Conservation (phyloP, 1,140 invertebrate species). For the Pseudomyrmex sp. region DNA sequence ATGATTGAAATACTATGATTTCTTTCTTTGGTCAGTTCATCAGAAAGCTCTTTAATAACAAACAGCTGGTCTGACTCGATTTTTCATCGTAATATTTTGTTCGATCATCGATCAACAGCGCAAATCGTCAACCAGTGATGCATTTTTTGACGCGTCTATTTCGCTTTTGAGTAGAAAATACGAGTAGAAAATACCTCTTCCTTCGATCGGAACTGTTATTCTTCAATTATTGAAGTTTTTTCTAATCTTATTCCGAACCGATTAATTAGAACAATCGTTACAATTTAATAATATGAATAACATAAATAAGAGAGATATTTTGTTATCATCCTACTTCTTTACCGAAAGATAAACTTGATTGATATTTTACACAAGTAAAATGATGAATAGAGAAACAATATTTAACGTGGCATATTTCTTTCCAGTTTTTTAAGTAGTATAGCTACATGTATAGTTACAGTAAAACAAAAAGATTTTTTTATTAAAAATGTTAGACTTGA, state of each 20-base stretch:
- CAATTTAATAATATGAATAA: conserved; percentile 22
- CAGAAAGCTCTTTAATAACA: conserved; percentile 14
- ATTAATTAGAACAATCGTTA: conserved; percentile 59
- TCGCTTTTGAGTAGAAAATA: conserved; percentile 30
- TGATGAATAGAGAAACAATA: no score
- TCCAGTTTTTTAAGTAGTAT: no score
- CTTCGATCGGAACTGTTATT: conserved; percentile 18
- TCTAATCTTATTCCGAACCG: conserved; percentile 33
- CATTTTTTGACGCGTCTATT: conserved; percentile 16
- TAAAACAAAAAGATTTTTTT: no score
- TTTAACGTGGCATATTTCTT: no score
- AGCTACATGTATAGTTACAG: no score
- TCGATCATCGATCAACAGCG: conserved; percentile 31
- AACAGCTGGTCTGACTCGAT: neutral
- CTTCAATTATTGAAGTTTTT: neutral
- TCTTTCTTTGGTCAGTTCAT: neutral
- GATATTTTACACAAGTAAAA: no score
- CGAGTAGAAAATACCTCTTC: neutral
- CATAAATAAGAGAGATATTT: no score
- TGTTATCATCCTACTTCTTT: no score
- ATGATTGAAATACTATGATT: conserved; percentile 32
- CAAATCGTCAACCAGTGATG: neutral
- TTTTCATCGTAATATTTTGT: conserved; percentile 30
- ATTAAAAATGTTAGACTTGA: no score
- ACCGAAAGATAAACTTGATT: no score